phyloP scores from a whole-genome alignment of 2,888 invertebrate genomes.

The Penaeus monodon region DNA sequence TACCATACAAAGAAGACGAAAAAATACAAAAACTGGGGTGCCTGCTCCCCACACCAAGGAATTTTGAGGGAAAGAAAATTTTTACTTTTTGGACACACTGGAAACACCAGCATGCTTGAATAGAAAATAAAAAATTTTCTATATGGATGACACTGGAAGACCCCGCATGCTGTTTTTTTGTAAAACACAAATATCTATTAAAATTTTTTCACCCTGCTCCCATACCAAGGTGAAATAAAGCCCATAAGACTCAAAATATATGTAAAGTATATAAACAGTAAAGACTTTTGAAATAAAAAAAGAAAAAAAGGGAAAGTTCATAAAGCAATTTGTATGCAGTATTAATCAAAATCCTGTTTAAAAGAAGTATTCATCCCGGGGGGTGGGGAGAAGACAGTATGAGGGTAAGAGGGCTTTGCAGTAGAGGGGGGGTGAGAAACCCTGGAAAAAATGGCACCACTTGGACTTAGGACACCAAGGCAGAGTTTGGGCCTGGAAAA shows the following conservation, averaged over 20 bases:
- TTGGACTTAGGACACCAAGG: conserved; percentile 39
- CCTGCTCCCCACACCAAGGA: conserved; percentile 38
- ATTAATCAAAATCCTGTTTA: conserved; percentile 37
- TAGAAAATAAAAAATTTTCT: no score
- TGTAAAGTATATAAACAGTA: no score
- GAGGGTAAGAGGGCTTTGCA: conserved; percentile 52
- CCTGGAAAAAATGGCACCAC: conserved; percentile 35
- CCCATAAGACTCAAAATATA: no score
- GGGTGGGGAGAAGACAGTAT: conserved; percentile 53
- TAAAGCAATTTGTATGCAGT: background rate
- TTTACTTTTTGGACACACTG: no score
- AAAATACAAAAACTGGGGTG: conserved; percentile 58
- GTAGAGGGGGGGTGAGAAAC: conserved; percentile 55
- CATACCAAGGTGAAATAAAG: background rate
- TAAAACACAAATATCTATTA: background rate
- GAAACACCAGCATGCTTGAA: no score
- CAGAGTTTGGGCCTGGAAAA: conserved; percentile 49
- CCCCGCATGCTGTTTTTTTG: background rate
- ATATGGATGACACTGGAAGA: no score
- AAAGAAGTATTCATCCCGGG: conserved; percentile 42
- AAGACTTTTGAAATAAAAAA: no score
- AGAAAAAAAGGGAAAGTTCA: background rate
- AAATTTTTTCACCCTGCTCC: background rate
- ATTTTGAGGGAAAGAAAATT: conserved; percentile 24
- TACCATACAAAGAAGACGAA: conserved; percentile 44